Evolutionary conservation across 2,113 vertebrate genomes (phyloP).

Genomic region (Nesoenas mayeri): DNA sequence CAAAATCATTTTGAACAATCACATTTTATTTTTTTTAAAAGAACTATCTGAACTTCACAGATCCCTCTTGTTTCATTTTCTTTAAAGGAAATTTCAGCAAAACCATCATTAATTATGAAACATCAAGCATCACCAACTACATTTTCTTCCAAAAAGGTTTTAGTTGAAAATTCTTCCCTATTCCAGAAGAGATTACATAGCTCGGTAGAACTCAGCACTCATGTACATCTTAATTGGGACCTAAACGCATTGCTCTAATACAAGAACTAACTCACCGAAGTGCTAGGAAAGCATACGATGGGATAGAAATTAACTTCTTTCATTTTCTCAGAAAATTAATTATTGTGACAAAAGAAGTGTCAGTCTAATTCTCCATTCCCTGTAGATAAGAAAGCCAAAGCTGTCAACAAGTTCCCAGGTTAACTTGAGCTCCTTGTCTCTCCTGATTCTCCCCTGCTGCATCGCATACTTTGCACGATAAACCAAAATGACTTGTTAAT

Average conservation of each 20-base stretch:
- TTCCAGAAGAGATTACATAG: background rate
- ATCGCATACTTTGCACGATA: background rate
- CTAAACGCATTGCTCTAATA: background rate
- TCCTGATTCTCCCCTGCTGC: background rate
- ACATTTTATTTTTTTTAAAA: background rate
- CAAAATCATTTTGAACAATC: background rate
- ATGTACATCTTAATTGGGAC: background rate
- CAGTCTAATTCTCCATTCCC: background rate
- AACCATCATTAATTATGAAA: background rate
- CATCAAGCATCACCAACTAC: background rate
- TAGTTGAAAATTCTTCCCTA: background rate
- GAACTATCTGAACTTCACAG: background rate
- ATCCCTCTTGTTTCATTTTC: background rate
- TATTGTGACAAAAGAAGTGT: background rate
- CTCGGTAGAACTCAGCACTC: background rate
- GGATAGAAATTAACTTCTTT: background rate
- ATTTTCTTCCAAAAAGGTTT: background rate
- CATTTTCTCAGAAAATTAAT: background rate
- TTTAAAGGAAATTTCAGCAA: background rate
- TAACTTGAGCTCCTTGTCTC: background rate
- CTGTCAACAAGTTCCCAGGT: background rate
- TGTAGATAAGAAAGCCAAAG: background rate
- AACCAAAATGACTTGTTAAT: background rate
- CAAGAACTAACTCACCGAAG: background rate
- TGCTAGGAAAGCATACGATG: background rate